Evolutionary conservation across 1,140 invertebrate species (phyloP).

Genomic region (Listronotus oregonensis): DNA sequence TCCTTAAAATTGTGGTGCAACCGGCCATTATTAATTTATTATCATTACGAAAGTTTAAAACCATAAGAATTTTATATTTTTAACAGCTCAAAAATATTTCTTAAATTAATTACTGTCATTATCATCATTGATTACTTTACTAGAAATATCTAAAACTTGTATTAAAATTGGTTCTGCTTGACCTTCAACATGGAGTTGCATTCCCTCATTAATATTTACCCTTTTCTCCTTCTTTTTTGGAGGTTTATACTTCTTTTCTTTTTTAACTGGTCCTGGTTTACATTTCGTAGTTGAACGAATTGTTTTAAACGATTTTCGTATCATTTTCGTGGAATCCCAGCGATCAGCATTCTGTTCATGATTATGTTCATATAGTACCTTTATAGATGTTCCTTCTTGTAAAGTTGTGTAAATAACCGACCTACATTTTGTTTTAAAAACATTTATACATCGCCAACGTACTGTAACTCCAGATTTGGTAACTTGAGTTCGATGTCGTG

Average conservation of each 20-base stretch:
- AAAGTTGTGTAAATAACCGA: conserved; percentile 26
- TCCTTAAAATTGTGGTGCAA: too few species aligned
- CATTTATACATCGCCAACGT: conserved; percentile 25
- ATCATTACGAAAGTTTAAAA: too few species aligned
- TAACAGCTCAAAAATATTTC: too few species aligned
- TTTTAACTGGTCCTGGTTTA: conserved; percentile 6
- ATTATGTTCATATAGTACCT: conserved; percentile 20
- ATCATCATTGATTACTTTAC: neutral
- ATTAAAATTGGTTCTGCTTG: conserved; percentile 22
- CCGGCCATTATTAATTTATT: too few species aligned
- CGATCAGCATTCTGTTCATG: conserved; percentile 6
- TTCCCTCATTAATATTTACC: neutral
- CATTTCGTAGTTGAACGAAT: neutral
- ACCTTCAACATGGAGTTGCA: conserved; percentile 13
- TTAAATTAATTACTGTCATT: too few species aligned
- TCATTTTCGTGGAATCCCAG: conserved; percentile 13
- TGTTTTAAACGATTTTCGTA: conserved; percentile 8
- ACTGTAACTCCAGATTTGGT: conserved; percentile 23
- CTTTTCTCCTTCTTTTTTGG: neutral
- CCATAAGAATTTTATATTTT: too few species aligned
- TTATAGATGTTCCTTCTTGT: conserved; percentile 16
- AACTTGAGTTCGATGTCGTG: conserved; percentile 20
- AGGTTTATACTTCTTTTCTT: neutral
- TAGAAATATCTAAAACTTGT: conserved; percentile 2
- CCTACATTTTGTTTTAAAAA: conserved; percentile 32